Base-by-base conservation (phyloP, 2,888 invertebrate species). In the Plemyria rubiginata region DNA sequence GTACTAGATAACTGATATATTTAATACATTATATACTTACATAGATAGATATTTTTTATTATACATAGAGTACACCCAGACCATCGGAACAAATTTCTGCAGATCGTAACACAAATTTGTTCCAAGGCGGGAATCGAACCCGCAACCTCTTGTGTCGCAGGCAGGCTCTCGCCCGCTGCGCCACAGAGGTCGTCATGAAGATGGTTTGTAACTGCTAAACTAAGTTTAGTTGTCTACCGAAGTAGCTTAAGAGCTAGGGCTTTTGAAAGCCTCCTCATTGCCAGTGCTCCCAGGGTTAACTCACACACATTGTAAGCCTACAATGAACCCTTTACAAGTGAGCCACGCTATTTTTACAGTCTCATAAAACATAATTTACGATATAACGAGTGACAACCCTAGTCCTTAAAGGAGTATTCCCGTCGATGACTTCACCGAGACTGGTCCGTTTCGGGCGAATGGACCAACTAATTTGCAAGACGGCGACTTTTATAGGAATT, bases 381-480 rank as follows among this genome's bases (percentile, higher is more conserved):
- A 22, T 3, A 22, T 22, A 2, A 22, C 48, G 40, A 50, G 41
- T 29, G 68, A 38, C 65, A 70, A 38, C 71, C 70, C 68, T 70
- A 52, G 64, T 55, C 54, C 65, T 55, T 32, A 15, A 61, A 61
- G 60, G 63, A 70, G 72, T 84, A 86, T 86, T 85, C 79, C 70
- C 65, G 82, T 76, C 85, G 86, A 84, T 91, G 91, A 91, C 86
- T 86, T 90, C 91, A 91, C 78, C 75, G 70, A 66, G 54, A 59
- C 58, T 55, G 60, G 60, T 38, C 58, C 62, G 68, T 67, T 65
- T 70, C 70, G 62, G 64, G 57, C 71, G 75, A 70, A 78, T 72
- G 73, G 67, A 75, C 76, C 72, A 77, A 75, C 76, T 77, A 82
- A 82, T 86, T 85, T 81, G 81, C 66, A 76, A 74, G 77, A 78